Evolutionary conservation across 2,797 vertebrate genomes (phyloP).

Genomic region (Neosalanx taihuensis): DNA sequence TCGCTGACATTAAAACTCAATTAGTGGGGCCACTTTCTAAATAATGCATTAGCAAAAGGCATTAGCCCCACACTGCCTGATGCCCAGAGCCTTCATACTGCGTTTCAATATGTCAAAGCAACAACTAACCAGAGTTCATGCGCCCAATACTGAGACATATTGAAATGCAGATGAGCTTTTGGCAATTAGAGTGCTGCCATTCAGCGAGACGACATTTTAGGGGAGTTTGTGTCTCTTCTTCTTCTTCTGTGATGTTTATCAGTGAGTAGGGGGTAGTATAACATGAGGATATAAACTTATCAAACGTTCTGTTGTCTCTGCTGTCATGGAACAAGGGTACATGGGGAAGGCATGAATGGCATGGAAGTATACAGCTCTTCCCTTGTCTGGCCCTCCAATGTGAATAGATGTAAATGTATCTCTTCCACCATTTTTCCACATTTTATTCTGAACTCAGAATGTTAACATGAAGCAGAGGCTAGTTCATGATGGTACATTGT

Average conservation of each 20-base stretch:
- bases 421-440: background rate
- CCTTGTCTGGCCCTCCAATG: no score
- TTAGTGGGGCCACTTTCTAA: conserved; percentile 75
- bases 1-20: conserved; percentile 81
- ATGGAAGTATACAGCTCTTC: no score
- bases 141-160: conserved; percentile 41
- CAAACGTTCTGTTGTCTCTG: background rate
- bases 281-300: background rate
- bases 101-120: conserved; percentile 70
- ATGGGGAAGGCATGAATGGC: background rate
- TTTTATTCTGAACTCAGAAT: conserved; percentile 48
- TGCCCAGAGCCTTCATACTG: conserved; percentile 59
- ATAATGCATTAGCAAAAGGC: conserved; percentile 78
- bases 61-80: conserved; percentile 64
- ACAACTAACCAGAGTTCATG: conserved; percentile 55
- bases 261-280: conserved; percentile 1
- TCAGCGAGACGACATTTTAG: conserved; percentile 16
- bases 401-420: background rate
- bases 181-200: conserved; percentile 47
- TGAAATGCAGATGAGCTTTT: conserved; percentile 52
- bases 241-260: conserved; percentile 1
- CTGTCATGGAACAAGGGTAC: background rate
- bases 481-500: conserved; percentile 50
- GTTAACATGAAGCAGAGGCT: conserved; percentile 31
- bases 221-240: conserved; percentile 6